Evolutionary conservation across 2,888 invertebrate genomes (phyloP).

Genomic region (Orthosia cruda): DNA sequence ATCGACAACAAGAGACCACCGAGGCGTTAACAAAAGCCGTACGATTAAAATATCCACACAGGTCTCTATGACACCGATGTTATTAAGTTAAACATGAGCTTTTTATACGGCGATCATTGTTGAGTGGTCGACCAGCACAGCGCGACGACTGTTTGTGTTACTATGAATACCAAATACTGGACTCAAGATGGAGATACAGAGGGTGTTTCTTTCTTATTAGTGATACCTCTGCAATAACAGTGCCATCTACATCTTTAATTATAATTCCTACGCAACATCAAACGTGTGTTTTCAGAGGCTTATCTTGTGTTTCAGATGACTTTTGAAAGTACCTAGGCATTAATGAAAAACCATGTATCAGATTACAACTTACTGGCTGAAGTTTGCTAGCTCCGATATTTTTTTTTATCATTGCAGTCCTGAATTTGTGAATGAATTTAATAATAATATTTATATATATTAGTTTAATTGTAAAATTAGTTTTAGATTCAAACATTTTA

Average conservation of each 20-base stretch:
- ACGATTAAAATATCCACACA: conserved; percentile 64
- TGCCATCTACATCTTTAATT: neutral
- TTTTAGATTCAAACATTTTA: too few species aligned
- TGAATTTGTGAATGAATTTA: too few species aligned
- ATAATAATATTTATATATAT: too few species aligned
- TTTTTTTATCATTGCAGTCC: too few species aligned
- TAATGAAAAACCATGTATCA: neutral
- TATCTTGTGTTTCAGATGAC: too few species aligned
- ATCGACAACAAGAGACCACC: conserved; percentile 83
- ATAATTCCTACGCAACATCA: neutral
- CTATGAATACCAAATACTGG: conserved; percentile 61
- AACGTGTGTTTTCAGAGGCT: neutral
- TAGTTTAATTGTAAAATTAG: too few species aligned
- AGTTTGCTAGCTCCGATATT: too few species aligned
- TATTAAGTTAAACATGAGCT: conserved; percentile 81
- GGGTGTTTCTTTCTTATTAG: conserved; percentile 37
- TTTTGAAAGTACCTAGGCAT: neutral
- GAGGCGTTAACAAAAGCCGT: conserved; percentile 57
- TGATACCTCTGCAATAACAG: neutral
- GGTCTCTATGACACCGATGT: conserved; percentile 80
- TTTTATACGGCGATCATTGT: conserved; percentile 78
- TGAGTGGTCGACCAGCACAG: conserved; percentile 63
- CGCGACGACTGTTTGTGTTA: conserved; percentile 65
- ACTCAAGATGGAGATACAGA: conserved; percentile 37
- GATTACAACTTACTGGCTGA: too few species aligned